phyloP scores from a whole-genome alignment of 2,797 vertebrate genomes.

The Bradypodion ventrale region DNA sequence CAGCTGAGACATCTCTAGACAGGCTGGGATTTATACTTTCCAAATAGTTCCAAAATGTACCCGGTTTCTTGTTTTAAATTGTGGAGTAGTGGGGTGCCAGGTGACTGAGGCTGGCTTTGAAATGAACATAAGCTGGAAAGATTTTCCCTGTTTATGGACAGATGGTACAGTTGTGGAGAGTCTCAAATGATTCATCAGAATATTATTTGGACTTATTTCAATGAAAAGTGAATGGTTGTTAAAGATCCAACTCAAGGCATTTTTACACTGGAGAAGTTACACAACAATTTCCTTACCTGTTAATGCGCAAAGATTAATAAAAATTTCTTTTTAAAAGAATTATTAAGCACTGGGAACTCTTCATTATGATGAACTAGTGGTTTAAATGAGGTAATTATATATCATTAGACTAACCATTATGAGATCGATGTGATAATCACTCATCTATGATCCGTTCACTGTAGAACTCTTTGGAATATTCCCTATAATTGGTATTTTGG shows the following conservation, averaged over 20 bases:
- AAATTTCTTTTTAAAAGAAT: slow-evolving; percentile 33
- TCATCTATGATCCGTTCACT: slow-evolving; percentile 52
- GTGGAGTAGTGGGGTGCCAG: neutral
- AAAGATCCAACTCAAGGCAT: slow-evolving; percentile 30
- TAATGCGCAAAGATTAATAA: slow-evolving; percentile 45
- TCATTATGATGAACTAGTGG: slow-evolving; percentile 45
- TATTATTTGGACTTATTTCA: slow-evolving; percentile 53
- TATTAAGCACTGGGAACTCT: slow-evolving; percentile 37
- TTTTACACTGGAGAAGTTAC: slow-evolving; percentile 33
- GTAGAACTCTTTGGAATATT: slow-evolving; percentile 50
- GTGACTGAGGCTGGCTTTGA: slow-evolving; percentile 38
- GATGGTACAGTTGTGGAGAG: slow-evolving; percentile 58
- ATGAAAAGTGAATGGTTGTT: slow-evolving; percentile 43
- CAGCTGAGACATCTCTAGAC: neutral
- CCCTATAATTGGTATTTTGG: slow-evolving; percentile 9
- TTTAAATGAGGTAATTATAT: slow-evolving; percentile 65
- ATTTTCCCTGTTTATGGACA: slow-evolving; percentile 43
- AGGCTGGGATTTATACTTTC: slow-evolving; percentile 26
- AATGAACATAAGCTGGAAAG: slow-evolving; percentile 44
- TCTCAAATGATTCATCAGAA: slow-evolving; percentile 46
- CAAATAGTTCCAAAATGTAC: neutral
- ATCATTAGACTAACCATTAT: slow-evolving; percentile 64
- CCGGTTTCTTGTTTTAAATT: slow-evolving; percentile 28
- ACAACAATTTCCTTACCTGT: slow-evolving; percentile 21
- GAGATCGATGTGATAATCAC: slow-evolving; percentile 56